Percentiles rank a stretch among this genome's conserved stretches.
Conservation (phyloP, 2,113 vertebrate genomes). For the Sphyrna mokarran region DNA sequence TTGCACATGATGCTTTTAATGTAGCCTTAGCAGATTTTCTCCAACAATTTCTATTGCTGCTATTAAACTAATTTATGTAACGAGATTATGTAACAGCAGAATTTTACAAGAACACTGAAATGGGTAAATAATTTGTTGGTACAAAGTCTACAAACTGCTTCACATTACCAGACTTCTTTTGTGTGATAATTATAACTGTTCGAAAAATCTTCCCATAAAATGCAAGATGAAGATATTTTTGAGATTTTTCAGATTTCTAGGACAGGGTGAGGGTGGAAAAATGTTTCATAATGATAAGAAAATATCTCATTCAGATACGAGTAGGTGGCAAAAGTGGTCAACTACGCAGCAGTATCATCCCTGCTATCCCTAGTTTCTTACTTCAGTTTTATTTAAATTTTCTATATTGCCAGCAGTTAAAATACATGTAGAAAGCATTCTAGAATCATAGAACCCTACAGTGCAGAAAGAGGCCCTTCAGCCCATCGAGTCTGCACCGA, state of each 20-base stretch:
- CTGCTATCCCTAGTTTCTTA: not conserved
- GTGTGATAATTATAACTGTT: too few relatives aligned
- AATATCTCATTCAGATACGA: not conserved
- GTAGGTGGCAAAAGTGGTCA: not conserved
- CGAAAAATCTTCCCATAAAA: too few relatives aligned
- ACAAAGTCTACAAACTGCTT: too few relatives aligned
- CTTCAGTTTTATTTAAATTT: not conserved
- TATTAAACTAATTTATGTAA: too few relatives aligned
- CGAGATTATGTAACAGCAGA: too few relatives aligned
- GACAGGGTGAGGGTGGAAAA: not conserved
- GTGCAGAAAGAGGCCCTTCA: too few relatives aligned
- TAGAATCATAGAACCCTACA: too few relatives aligned
- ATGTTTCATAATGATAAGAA: not conserved
- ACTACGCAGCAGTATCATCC: not conserved
- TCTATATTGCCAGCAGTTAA: not conserved
- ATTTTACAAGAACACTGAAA: too few relatives aligned
- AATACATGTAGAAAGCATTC: not conserved
- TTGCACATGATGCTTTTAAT: not conserved
- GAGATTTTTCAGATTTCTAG: not conserved
- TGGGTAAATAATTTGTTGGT: too few relatives aligned
- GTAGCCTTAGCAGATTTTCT: not conserved
- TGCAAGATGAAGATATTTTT: not conserved
- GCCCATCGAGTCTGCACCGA: too few relatives aligned
- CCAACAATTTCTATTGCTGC: not conserved
- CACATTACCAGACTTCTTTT: too few relatives aligned